Evolutionary conservation across 2,113 vertebrate genomes (phyloP), one percentile per base, ranked within the genome.

Genomic region (Phalacrocorax pelagicus): DNA sequence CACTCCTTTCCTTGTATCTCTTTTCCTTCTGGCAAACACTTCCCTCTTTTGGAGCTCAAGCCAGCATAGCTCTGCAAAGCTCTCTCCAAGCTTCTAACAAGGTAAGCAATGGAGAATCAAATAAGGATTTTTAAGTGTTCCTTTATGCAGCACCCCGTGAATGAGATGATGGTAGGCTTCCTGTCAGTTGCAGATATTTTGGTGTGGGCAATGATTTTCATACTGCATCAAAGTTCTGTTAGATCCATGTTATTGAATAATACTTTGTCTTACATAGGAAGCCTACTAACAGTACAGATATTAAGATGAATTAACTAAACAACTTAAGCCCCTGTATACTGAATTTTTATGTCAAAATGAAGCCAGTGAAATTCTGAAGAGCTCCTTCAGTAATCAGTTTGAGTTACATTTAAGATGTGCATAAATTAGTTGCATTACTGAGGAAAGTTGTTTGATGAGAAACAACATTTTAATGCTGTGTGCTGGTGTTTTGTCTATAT

Each of bases 21-120:
- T 96, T 96, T 94, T 94, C 92, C 89, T 94, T 95, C 96, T 96
- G 96, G 93, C 94, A 96, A 93, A 96, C 94, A 96, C 90, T 89
- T 97, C 86, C 94, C 84, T 95, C 87, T 94, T 96, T 96, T 63
- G 97, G 97, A 97, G 97, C 87, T 94, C 97, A 94, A 97, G 96
- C 91, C 95, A 96, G 74, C 95, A 94, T 95, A 97, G 96, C 89
- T 96, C 95, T 97, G 91, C 96, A 97, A 95, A 97, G 87, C 94
- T 97, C 91, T 95, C 86, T 93, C 87, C 94, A 94, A 72, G 89
- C 91, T 95, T 94, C 97, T 92, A 92, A 94, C 77, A 96, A 96
- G 94, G 95, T 97, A 96, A 97, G 95, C 85, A 95, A 51, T 51
- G 87, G 94, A 96, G 95, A 95, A 79, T 80, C 73, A 73, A 90